These are phyloP conservation scores for Heliconius nattereri DNA, from an alignment of 1,140 invertebrate genomes.

Conservation along the genomic window DNA sequence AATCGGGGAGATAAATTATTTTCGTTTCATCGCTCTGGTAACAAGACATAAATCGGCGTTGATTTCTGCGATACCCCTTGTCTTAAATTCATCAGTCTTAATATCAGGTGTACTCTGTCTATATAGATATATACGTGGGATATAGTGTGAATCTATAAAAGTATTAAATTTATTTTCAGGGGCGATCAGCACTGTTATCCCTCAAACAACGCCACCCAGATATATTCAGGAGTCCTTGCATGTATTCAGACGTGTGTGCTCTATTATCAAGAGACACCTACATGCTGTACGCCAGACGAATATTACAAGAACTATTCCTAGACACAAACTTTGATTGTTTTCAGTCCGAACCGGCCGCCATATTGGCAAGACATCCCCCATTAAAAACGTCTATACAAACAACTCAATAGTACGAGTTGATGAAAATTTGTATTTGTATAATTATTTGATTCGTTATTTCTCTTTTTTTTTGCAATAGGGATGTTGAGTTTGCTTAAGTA, in stretches of 20 bases:
- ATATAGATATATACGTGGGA: no score
- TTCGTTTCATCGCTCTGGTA: no score
- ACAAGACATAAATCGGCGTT: no score
- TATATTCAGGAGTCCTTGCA: slow-evolving; percentile 92
- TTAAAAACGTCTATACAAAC: slow-evolving; percentile 30
- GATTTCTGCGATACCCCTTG: no score
- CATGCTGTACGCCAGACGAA: slow-evolving; percentile 90
- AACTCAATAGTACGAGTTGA: slow-evolving; percentile 30
- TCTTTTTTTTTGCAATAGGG: neutral
- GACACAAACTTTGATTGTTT: slow-evolving; percentile 89
- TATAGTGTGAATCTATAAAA: no score
- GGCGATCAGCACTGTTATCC: slow-evolving; percentile 85
- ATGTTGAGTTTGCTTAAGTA: neutral
- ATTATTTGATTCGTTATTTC: neutral
- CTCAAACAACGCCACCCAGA: slow-evolving; percentile 93
- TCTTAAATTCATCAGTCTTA: no score
- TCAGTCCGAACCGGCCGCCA: slow-evolving; percentile 66
- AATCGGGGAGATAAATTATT: no score
- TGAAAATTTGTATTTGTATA: neutral
- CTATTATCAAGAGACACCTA: slow-evolving; percentile 90
- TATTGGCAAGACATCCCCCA: slow-evolving; percentile 52
- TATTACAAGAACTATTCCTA: slow-evolving; percentile 96
- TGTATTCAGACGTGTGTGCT: slow-evolving; percentile 95
- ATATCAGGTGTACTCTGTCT: no score
- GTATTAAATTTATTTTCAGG: slow-evolving; percentile 64